phyloP scores from a whole-genome alignment of 2,113 vertebrate species.

The Sceloporus undulatus region DNA sequence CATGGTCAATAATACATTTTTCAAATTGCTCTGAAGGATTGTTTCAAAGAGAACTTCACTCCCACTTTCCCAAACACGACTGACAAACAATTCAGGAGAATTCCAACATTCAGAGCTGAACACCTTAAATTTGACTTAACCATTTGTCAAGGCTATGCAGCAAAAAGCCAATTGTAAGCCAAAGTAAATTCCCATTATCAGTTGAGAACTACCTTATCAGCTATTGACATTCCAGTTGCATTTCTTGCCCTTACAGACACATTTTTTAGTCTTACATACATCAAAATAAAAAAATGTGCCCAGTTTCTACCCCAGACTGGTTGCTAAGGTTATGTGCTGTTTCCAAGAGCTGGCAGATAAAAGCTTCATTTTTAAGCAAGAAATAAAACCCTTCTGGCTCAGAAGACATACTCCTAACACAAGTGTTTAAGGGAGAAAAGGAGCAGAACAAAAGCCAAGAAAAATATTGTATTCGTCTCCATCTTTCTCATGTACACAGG shows the following conservation, averaged over 20 bases:
- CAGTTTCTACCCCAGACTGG: constrained; percentile 42
- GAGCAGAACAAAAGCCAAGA: not conserved
- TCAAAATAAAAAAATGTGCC: not conserved
- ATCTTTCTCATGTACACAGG: too few relatives aligned
- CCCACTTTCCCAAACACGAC: constrained; percentile 39
- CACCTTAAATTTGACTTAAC: constrained; percentile 3
- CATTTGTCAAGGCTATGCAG: constrained; percentile 25
- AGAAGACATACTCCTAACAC: not conserved
- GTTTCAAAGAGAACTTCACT: constrained; percentile 38
- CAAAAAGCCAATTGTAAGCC: constrained; percentile 4
- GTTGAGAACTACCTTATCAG: constrained; percentile 23
- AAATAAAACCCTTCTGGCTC: constrained; percentile 61
- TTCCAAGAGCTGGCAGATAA: constrained; percentile 69
- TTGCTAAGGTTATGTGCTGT: constrained; percentile 68
- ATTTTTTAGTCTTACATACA: constrained; percentile 43
- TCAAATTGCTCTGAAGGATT: not conserved
- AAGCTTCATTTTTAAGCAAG: constrained; percentile 70
- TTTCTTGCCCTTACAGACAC: not conserved
- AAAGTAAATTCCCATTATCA: constrained; percentile 26
- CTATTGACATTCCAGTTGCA: constrained; percentile 22
- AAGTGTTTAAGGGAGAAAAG: constrained; percentile 19
- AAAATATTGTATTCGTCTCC: not conserved
- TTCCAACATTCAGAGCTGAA: constrained; percentile 32
- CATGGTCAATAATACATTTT: not conserved
- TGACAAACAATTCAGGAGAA: constrained; percentile 5